Base-by-base conservation (phyloP, 2,888 invertebrate species). In the Aleiodes testaceus region DNA sequence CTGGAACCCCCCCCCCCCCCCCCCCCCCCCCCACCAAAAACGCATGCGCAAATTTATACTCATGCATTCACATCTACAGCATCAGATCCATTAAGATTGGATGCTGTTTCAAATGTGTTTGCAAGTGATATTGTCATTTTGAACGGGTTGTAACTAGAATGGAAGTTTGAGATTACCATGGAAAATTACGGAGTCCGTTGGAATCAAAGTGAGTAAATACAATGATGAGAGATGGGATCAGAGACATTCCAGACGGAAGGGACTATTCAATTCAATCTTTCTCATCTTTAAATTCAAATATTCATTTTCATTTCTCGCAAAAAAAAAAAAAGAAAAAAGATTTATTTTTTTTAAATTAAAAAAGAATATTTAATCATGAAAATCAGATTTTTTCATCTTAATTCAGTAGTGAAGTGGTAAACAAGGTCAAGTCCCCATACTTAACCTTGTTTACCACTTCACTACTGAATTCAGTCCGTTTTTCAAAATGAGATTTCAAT, bases 121-220 rank as follows among this genome's bases (percentile, higher is more conserved):
- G 14, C 26, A 14, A 12, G 14, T 12, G 16, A n/a, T 14, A 30
- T 20, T 50, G 55, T 44, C 44, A 18, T 44, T 44, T 42, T 61
- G n/a, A 18, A n/a, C 61, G 42, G n/a, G 61, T 61, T 61, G 18
- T 20, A 45, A 44, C 61, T 18, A 42, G 55, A 53, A 53, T 26
- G 53, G 14, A 18, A 45, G 11, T 61, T 18, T 44, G 6, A 61
- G 42, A 44, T 9, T 12, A 18, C 12, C 45, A 61, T 61, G 61
- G 61, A 61, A 61, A 61, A 61, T 61, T 61, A 36, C 61, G 20
- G 42, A 61, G 61, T 44, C 5, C 7, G 55, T 20, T 61, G 55
- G 36, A 55, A 44, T 11, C 18, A 42, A 42, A 44, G 61, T 12
- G 45, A 42, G 22, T 42, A 18, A 18, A 12, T 20, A 44, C 1